Conservation (phyloP, 2,797 vertebrate species). For the Rhynchonycteris naso region DNA sequence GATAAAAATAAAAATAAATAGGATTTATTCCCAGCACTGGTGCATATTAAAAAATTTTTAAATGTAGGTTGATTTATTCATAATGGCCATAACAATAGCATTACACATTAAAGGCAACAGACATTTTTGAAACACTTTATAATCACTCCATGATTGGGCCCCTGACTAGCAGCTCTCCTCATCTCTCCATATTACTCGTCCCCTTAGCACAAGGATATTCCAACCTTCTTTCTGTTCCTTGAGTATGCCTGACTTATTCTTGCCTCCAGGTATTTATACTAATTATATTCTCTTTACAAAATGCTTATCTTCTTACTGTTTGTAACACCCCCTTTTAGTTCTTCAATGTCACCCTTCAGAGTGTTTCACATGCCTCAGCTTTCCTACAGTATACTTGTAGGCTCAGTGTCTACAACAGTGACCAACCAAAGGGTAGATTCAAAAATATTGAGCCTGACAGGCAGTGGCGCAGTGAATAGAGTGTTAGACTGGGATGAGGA, state of each 20-base stretch:
- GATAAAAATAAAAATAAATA: not conserved
- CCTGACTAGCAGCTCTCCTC: not conserved
- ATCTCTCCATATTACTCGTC: not conserved
- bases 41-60: not conserved
- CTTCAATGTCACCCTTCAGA: not conserved
- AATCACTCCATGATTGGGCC: not conserved
- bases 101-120: not conserved
- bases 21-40: not conserved
- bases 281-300: not conserved
- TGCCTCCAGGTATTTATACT: not conserved
- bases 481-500: no score
- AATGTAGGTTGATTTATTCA: not conserved
- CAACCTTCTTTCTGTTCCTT: not conserved
- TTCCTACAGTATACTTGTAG: not conserved
- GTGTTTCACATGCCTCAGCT: not conserved
- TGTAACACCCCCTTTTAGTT: not conserved
- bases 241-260: not conserved
- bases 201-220: not conserved
- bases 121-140: not conserved
- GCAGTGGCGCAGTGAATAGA: no score
- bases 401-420: not conserved
- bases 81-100: not conserved
- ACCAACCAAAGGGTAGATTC: not conserved
- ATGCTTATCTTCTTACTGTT: not conserved
- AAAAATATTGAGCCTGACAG: not conserved